Conservation (phyloP, 2,888 invertebrate genomes). For the Bombylius discolor region DNA sequence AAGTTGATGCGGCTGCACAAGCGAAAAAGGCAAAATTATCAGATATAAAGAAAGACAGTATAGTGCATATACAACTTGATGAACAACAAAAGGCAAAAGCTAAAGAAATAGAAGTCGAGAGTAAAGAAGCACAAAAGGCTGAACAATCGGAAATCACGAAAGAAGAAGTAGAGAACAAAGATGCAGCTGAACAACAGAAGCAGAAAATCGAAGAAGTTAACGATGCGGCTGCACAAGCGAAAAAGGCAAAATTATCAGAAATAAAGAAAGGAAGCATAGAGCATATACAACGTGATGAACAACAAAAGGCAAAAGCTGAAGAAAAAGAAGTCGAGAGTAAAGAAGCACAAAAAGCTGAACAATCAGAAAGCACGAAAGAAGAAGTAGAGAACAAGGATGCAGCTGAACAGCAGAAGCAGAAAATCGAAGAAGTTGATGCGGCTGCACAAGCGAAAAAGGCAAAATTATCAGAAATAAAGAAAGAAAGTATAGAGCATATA, state of each 20-base stretch:
- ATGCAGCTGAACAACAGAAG: not conserved
- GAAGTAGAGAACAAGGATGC: not conserved
- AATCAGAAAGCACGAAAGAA: not conserved
- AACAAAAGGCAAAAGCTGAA: conserved; percentile 9
- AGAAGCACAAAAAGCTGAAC: too few relatives aligned
- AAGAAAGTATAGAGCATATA: not conserved
- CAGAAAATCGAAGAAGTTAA: not conserved
- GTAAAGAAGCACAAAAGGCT: not conserved
- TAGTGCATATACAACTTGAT: not conserved
- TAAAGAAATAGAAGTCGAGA: too few relatives aligned
- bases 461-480: not conserved
- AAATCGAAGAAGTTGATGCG: not conserved
- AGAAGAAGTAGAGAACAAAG: not conserved
- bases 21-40: not conserved
- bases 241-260: conserved; percentile 9
- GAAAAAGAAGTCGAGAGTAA: too few relatives aligned
- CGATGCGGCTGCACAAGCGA: not conserved
- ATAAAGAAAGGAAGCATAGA: not conserved
- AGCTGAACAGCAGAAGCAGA: not conserved
- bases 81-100: not conserved
- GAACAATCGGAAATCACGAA: not conserved
- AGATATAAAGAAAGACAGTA: not conserved
- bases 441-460: not conserved
- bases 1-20: not conserved
- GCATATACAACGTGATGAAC: not conserved